Percentiles rank a stretch among this genome's conserved stretches.
phyloP scores from a whole-genome alignment of 2,113 vertebrate genomes.

The Macroglossus sobrinus region DNA sequence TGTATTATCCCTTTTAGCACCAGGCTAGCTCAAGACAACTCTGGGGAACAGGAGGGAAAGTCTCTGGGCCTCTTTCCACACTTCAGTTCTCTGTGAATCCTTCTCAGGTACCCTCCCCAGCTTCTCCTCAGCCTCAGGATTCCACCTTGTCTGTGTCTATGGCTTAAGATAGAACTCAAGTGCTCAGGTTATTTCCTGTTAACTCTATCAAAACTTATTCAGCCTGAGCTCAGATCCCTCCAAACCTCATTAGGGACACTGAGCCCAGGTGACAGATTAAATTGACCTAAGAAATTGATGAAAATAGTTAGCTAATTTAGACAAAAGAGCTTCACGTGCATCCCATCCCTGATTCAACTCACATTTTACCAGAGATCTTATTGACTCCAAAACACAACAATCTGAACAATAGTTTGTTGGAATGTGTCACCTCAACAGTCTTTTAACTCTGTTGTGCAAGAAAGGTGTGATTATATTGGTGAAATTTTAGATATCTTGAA shows the following conservation, averaged over 20 bases:
- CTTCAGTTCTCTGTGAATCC: background rate
- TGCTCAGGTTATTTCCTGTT: background rate
- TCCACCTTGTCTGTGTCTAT: background rate
- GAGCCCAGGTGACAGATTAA: background rate
- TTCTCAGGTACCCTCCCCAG: background rate
- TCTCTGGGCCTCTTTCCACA: background rate
- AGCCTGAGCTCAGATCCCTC: background rate
- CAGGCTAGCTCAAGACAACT: background rate
- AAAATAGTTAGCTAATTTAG: background rate
- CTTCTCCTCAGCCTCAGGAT: background rate
- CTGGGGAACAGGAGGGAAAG: background rate
- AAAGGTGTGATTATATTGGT: background rate
- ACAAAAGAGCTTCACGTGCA: background rate
- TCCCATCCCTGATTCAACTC: background rate
- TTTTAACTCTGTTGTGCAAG: background rate
- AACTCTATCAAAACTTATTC: background rate
- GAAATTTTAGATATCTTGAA: background rate
- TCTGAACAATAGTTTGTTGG: background rate
- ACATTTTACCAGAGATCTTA: background rate
- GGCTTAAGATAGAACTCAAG: background rate
- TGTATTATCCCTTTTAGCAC: background rate
- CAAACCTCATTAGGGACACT: background rate
- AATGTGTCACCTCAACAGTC: background rate
- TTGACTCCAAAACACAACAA: background rate
- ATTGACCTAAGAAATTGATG: background rate